Conservation (phyloP, 2,113 vertebrate genomes). For the Myxocyprinus asiaticus region DNA sequence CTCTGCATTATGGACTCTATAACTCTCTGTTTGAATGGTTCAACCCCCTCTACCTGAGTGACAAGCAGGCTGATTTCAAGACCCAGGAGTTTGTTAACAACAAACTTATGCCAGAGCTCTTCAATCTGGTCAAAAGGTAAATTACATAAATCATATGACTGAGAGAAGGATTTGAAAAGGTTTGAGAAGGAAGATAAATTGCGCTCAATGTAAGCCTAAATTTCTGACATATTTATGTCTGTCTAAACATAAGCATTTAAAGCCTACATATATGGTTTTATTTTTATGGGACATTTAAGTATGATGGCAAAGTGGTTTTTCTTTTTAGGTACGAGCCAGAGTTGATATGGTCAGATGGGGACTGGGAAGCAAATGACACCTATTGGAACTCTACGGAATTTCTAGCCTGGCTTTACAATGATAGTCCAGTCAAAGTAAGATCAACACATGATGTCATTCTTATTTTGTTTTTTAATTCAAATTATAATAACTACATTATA, state of each 20-base stretch:
- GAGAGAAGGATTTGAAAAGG: not conserved
- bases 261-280: not conserved
- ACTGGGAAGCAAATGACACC: slow-evolving; percentile 90
- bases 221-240: too few species aligned
- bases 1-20: slow-evolving; percentile 88
- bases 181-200: too few species aligned
- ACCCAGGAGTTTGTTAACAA: slow-evolving; percentile 82
- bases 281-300: not conserved
- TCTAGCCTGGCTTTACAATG: slow-evolving; percentile 95
- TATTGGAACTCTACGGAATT: slow-evolving; percentile 97
- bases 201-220: too few species aligned
- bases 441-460: not conserved
- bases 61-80: slow-evolving; percentile 85
- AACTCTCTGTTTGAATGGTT: slow-evolving; percentile 95
- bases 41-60: slow-evolving; percentile 87
- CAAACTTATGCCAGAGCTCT: slow-evolving; percentile 88
- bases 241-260: not conserved
- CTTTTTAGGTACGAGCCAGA: slow-evolving; percentile 87
- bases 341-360: slow-evolving; percentile 95
- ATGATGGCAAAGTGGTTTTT: not conserved
- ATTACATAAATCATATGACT: not conserved
- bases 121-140: slow-evolving; percentile 88
- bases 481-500: not conserved
- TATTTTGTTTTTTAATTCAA: not conserved
- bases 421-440: slow-evolving; percentile 90